Evolutionary conservation across 2,888 invertebrate species (phyloP), one percentile per base, ranked within the genome.

Genomic region (Lasioglossum leucozonium): DNA sequence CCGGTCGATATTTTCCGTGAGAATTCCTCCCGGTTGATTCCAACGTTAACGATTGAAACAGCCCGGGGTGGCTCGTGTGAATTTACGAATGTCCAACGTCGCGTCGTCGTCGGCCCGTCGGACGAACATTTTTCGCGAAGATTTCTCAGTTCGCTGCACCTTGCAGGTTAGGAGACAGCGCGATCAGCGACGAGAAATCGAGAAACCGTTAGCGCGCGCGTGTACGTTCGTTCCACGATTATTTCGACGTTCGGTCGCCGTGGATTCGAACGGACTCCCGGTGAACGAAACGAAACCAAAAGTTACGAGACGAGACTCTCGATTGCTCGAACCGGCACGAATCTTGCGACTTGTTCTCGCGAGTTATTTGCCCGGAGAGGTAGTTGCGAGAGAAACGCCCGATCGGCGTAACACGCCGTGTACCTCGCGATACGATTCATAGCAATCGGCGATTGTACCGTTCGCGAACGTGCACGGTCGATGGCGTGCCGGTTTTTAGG

Each of bases 401-500:
- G 30, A 5, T 22, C 22, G 16, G 18, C 26, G 18, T n/a, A n/a
- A n/a, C n/a, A 11, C 2, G 5, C 8, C 22, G 58, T 26, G 22
- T n/a, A 51, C 11, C 26, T 51, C 18, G 5, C 4, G 26, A 6
- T 77, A 79, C 71, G 76, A 85, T 77, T 79, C 80, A 71, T 42
- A 58, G 58, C 69, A 13, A 77, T 85, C 67, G 26, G 44, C 62
- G 74, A 77, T 72, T 81, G 34, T 58, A 42, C 30, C 62, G 6
- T 18, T 34, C 18, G 42, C 34, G 37, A 40, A 79, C 30, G 16
- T 26, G 30, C 37, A 34, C 47, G 37, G 11, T 71, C 62, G 47
- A 30, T 47, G 30, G 34, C n/a, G n/a, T 72, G 72, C 80, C 85
- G 85, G 79, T 85, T 85, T 85, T 80, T 80, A 85, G 85, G 85